Evolutionary conservation across 2,797 vertebrate species (phyloP).

Genomic region (Ispidina lecontei): DNA sequence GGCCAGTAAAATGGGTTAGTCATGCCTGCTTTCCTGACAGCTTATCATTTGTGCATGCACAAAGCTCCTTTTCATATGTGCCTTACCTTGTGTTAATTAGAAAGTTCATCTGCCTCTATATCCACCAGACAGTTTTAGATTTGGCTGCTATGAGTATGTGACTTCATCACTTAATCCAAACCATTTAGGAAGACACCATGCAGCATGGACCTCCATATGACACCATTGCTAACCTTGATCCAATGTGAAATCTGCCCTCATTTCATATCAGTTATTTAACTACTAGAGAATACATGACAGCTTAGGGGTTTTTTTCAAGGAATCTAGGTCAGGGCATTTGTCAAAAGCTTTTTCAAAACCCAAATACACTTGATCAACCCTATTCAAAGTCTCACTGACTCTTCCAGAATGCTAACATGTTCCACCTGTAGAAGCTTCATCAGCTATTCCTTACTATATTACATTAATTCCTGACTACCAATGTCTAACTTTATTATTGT

Average conservation of each 20-base stretch:
- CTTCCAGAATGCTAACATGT: background rate
- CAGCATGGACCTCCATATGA: background rate
- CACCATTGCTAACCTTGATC: background rate
- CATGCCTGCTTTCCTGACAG: background rate
- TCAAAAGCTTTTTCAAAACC: background rate
- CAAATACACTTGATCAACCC: background rate
- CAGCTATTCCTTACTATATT: background rate
- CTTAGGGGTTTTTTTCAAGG: background rate
- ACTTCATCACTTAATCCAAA: background rate
- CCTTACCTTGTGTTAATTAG: background rate
- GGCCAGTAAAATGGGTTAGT: background rate
- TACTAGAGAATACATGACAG: background rate
- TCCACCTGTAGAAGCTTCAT: background rate
- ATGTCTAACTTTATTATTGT: background rate
- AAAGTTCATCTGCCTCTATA: background rate
- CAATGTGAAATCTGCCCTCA: background rate
- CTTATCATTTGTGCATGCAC: background rate
- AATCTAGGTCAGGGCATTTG: background rate
- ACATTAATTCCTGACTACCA: background rate
- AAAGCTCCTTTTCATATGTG: background rate
- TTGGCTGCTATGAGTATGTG: background rate
- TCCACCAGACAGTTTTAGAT: background rate
- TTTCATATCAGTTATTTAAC: background rate
- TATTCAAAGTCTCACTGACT: background rate
- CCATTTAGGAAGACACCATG: background rate